These are phyloP conservation scores for Oncorhynchus clarkii DNA, from an alignment of 2,113 vertebrate genomes.

Conservation along the genomic window DNA sequence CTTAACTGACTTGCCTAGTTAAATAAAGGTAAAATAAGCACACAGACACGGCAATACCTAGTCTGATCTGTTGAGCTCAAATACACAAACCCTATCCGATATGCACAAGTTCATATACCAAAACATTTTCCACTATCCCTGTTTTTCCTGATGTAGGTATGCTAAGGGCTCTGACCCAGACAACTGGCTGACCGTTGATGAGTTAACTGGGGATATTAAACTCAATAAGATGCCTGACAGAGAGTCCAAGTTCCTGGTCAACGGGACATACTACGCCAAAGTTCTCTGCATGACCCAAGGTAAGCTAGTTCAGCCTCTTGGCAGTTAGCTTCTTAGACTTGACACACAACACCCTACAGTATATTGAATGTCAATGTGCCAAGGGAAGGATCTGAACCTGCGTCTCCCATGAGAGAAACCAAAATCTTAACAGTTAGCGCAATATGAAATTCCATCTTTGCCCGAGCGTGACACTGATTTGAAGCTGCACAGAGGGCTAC, in stretches of 20 bases:
- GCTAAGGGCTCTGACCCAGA: constrained; percentile 78
- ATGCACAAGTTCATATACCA: not conserved
- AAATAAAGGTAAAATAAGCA: too few relatives aligned
- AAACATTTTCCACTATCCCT: not conserved
- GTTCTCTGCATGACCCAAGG: constrained; percentile 81
- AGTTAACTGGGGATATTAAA: constrained; percentile 78
- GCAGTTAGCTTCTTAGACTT: not conserved
- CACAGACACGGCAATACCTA: too few relatives aligned
- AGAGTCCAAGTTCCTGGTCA: constrained; percentile 75
- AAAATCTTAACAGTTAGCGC: too few relatives aligned
- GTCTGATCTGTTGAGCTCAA: too few relatives aligned
- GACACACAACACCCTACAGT: not conserved
- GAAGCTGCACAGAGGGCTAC: too few relatives aligned
- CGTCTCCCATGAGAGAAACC: too few relatives aligned
- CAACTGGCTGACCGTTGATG: constrained; percentile 83
- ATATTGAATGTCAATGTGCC: too few relatives aligned
- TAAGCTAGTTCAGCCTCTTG: constrained; percentile 53
- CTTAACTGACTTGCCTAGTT: too few relatives aligned
- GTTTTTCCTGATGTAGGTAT: constrained; percentile 71
- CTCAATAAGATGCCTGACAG: constrained; percentile 80
- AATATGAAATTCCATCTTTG: too few relatives aligned
- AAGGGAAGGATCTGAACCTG: too few relatives aligned
- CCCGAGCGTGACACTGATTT: too few relatives aligned
- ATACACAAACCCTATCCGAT: not conserved
- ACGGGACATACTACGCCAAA: constrained; percentile 81